Evolutionary conservation across 1,140 invertebrate species (phyloP).

Genomic region (Heliconius congener): DNA sequence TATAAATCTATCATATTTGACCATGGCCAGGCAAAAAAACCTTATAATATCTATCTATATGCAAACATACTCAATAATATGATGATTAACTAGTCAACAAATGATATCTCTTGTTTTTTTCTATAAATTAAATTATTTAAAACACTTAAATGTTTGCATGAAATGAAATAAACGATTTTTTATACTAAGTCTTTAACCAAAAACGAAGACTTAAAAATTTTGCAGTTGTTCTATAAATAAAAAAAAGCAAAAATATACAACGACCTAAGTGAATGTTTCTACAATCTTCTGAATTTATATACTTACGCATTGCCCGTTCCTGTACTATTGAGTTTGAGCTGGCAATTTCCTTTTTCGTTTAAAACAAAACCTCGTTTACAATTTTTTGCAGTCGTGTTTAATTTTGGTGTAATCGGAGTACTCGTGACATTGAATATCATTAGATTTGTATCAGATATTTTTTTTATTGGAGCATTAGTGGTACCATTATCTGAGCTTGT

Average conservation of each 20-base stretch:
- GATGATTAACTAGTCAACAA: background rate
- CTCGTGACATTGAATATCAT: conserved; percentile 17
- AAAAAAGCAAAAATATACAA: no score
- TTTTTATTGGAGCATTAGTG: conserved; percentile 13
- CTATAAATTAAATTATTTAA: background rate
- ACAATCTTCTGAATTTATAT: conserved; percentile 21
- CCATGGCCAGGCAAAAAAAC: background rate
- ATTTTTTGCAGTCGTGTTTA: conserved; percentile 41
- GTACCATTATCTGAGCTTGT: conserved; percentile 27
- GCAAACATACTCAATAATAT: background rate
- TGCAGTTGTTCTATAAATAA: background rate
- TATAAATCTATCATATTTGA: background rate
- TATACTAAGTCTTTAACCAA: no score
- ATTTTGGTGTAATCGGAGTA: conserved; percentile 11
- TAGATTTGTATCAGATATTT: conserved; percentile 25
- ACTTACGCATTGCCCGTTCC: conserved; percentile 71
- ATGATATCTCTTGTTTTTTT: background rate
- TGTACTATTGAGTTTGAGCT: conserved; percentile 63
- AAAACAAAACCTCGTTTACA: conserved; percentile 73
- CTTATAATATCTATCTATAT: background rate
- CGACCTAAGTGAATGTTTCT: background rate
- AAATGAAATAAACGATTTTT: no score
- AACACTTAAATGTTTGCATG: background rate
- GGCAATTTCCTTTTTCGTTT: conserved; percentile 72
- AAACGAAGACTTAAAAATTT: background rate